Percentiles rank a stretch among this genome's conserved stretches.
Conservation (phyloP, 1,140 invertebrate species). For the Centruroides vittatus region DNA sequence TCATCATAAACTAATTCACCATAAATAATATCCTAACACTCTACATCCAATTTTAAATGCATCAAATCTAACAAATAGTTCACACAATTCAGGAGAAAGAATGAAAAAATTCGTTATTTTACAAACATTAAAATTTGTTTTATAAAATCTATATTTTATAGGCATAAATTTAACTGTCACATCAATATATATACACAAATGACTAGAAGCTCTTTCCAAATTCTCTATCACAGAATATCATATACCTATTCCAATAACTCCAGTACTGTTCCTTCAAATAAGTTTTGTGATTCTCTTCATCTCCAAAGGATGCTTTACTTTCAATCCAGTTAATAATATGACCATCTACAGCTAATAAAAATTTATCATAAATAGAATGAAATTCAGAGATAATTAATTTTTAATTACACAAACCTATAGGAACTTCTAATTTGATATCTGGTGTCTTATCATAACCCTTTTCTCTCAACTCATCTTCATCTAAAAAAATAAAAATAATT, state of each 20-base stretch:
- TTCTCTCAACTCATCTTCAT: constrained; percentile 62
- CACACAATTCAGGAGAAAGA: too few species aligned
- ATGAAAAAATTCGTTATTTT: too few species aligned
- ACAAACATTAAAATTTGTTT: too few species aligned
- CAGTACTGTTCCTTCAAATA: constrained; percentile 74
- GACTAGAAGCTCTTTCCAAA: too few species aligned
- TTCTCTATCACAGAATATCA: too few species aligned
- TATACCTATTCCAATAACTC: constrained; percentile 73
- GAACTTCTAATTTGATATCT: constrained; percentile 78
- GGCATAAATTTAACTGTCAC: too few species aligned
- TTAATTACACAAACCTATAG: constrained; percentile 42
- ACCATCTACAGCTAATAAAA: constrained; percentile 50
- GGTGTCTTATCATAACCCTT: constrained; percentile 90
- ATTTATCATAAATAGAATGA: neutral
- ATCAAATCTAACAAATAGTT: too few species aligned
- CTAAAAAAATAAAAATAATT: constrained; percentile 28
- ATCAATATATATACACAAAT: too few species aligned
- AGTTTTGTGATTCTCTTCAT: constrained; percentile 59
- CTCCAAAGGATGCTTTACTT: constrained; percentile 87
- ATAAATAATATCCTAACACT: too few species aligned
- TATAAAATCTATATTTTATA: too few species aligned
- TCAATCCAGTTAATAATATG: constrained; percentile 90
- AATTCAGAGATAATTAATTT: neutral
- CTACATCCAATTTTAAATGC: too few species aligned
- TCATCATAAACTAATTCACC: too few species aligned